Evolutionary conservation across 2,113 vertebrate species (phyloP).

Genomic region (Rattus norvegicus): DNA sequence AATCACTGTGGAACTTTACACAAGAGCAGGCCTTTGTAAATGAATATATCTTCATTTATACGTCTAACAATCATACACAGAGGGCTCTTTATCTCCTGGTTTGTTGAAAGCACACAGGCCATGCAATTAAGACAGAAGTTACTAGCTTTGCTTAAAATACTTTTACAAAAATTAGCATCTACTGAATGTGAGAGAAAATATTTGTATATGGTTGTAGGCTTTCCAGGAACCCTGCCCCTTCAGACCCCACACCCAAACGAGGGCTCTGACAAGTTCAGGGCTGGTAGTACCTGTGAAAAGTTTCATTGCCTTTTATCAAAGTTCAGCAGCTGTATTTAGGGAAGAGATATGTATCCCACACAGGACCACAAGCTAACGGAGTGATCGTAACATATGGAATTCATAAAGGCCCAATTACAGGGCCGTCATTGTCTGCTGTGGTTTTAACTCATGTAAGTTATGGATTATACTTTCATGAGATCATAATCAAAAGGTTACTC

Average conservation of each 20-base stretch:
- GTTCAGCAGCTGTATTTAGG: slow-evolving; percentile 71
- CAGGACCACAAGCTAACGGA: slow-evolving; percentile 74
- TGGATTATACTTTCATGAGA: slow-evolving; percentile 90
- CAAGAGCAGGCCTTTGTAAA: slow-evolving; percentile 29
- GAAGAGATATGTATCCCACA: slow-evolving; percentile 75
- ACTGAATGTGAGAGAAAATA: slow-evolving; percentile 39
- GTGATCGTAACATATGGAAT: slow-evolving; percentile 84
- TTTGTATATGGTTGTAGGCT: slow-evolving; percentile 53
- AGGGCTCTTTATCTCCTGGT: background rate
- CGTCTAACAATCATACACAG: slow-evolving; percentile 37
- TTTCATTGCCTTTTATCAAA: slow-evolving; percentile 81
- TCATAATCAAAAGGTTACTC: slow-evolving; percentile 91
- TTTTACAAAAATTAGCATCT: slow-evolving; percentile 23
- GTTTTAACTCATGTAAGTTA: slow-evolving; percentile 88
- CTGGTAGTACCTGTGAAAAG: slow-evolving; percentile 80
- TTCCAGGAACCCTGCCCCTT: slow-evolving; percentile 32
- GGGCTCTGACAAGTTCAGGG: slow-evolving; percentile 57
- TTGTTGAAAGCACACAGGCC: slow-evolving; percentile 51
- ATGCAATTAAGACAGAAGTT: slow-evolving; percentile 52
- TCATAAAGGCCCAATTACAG: slow-evolving; percentile 87
- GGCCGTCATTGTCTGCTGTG: slow-evolving; percentile 86
- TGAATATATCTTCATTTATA: background rate
- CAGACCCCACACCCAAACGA: background rate
- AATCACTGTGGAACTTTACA: slow-evolving; percentile 29
- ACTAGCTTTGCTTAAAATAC: slow-evolving; percentile 57